Base-by-base conservation (phyloP, 2,797 vertebrate species). In the Myiotriccus ornatus region DNA sequence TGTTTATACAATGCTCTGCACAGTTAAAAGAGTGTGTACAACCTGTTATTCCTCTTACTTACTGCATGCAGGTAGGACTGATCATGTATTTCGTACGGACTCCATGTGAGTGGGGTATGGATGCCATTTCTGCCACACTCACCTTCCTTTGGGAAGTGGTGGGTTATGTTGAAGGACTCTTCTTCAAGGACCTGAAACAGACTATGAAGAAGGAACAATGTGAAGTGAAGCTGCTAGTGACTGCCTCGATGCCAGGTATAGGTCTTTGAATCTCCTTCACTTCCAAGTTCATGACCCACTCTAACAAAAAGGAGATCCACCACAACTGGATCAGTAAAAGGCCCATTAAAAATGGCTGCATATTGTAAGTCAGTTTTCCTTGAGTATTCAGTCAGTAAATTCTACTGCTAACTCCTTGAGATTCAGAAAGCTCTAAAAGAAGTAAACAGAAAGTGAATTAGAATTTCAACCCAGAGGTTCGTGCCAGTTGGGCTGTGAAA, bases 181-280 rank as follows among this genome's bases (percentile, higher is more conserved):
- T 99, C 98, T 99, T 99, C 97, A 99, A 99, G 95, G 99, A 99
- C 87, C 98, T 99, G 86, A 99, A 99, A 95, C 99, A 99, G 98
- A 99, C 99, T 57, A 99, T 99, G 99, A 99, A 99, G 98, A 99
- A 99, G 94, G 99, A 99, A 88, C 99, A 99, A 93, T 99, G 99
- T 93, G 99, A 99, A 96, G 99, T 99, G 84, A 99, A 99, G 81
- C 98, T 99, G 69, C 97, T 99, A 91, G 99, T 99, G 84, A 99
- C 99, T 3, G 99, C 99, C 4, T 99, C 99, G 2, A 99, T 99
- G 99, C 99, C 99, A 98, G 99, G 99, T 99, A 95, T 80, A 20
- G 68, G 18, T 74, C 46, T 91, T 79, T 87, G 49, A 41, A 50
- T 46, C 28, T 83, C 35, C 41, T 86, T 74, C 20, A n/a, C 5